These are phyloP conservation scores for Hydropsyche betteni DNA, from an alignment of 2,888 invertebrate species.

Conservation along the genomic window DNA sequence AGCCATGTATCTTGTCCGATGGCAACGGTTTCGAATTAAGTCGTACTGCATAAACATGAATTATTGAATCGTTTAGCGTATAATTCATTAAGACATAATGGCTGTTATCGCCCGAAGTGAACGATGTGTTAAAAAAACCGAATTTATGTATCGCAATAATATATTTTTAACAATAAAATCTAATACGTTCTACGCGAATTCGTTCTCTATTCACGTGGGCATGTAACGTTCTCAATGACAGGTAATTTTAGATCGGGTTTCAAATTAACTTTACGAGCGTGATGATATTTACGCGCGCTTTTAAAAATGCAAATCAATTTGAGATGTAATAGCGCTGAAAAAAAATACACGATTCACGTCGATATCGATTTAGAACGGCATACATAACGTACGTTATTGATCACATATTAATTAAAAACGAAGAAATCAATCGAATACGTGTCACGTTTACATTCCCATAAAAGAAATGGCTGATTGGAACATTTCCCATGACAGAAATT, in stretches of 20 bases:
- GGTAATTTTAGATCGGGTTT: slow-evolving; percentile 28
- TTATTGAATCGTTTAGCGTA: slow-evolving; percentile 38
- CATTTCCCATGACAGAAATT: no score
- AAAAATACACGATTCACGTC: slow-evolving; percentile 20
- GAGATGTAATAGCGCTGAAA: not conserved
- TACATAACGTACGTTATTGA: not conserved
- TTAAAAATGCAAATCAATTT: slow-evolving; percentile 20
- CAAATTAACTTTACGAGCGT: slow-evolving; percentile 24
- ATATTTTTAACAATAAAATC: not conserved
- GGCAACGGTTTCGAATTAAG: slow-evolving; percentile 44
- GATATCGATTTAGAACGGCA: slow-evolving; percentile 2
- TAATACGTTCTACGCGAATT: not conserved
- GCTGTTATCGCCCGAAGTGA: slow-evolving; percentile 43
- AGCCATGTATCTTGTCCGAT: slow-evolving; percentile 20
- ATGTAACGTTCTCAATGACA: slow-evolving; percentile 28
- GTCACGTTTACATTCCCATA: not conserved
- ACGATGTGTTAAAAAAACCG: slow-evolving; percentile 37
- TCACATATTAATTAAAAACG: not conserved
- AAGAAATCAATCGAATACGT: not conserved
- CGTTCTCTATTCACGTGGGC: slow-evolving; percentile 19
- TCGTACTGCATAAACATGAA: slow-evolving; percentile 33
- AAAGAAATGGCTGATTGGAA: no score
- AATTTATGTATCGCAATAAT: slow-evolving; percentile 26
- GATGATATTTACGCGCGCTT: slow-evolving; percentile 29
- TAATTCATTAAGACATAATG: slow-evolving; percentile 43